Evolutionary conservation across 2,797 vertebrate species (phyloP).

Genomic region (Distichodus sexfasciatus): DNA sequence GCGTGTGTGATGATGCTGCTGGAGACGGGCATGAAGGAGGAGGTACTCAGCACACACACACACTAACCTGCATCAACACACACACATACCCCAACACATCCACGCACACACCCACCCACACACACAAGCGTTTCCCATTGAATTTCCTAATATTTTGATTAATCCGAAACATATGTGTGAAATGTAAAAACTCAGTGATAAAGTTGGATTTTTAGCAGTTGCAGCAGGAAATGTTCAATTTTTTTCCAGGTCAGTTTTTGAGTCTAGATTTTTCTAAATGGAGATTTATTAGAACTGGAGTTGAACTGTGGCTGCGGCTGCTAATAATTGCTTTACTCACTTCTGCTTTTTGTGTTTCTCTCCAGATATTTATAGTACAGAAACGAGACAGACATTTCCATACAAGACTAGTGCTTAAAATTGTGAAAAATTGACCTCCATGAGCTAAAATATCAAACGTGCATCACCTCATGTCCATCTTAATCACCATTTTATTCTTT

Average conservation of each 20-base stretch:
- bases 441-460: not conserved
- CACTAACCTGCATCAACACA: not conserved
- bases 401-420: constrained; percentile 2
- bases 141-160: too few species aligned
- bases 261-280: not conserved
- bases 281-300: not conserved
- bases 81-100: too few species aligned
- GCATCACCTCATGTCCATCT: too few species aligned
- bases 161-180: too few species aligned
- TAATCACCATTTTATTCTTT: too few species aligned
- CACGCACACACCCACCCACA: too few species aligned
- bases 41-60: constrained; percentile 80
- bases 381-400: constrained; percentile 47
- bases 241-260: too few species aligned
- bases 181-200: too few species aligned
- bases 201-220: too few species aligned
- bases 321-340: constrained; percentile 40
- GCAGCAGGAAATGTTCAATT: too few species aligned
- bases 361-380: constrained; percentile 39
- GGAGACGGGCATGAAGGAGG: constrained; percentile 97
- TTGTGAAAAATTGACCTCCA: not conserved
- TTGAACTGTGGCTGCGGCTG: not conserved
- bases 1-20: constrained; percentile 98
- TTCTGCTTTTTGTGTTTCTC: constrained; percentile 38
- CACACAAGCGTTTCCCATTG: too few species aligned